Evolutionary conservation across 2,888 invertebrate genomes (phyloP).

Genomic region (Ferrisia virgata): DNA sequence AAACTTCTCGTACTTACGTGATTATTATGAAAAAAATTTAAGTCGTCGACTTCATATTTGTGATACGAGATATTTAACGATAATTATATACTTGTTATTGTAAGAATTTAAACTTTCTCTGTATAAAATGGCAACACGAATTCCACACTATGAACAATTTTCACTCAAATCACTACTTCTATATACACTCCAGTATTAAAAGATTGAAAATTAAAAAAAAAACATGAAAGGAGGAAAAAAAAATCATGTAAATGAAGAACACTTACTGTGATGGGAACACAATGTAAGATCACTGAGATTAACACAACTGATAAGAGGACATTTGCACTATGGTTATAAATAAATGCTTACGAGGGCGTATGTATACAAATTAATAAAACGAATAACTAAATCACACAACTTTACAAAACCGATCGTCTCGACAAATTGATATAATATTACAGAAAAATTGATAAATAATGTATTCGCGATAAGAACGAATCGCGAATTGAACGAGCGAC

Average conservation of each 20-base stretch:
- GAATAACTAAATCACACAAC: not conserved
- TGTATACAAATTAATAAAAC: no score
- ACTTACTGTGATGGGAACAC: not conserved
- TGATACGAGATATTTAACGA: not conserved
- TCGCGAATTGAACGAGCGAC: not conserved
- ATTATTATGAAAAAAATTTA: not conserved
- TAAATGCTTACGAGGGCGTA: no score
- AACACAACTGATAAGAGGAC: not conserved
- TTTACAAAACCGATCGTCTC: not conserved
- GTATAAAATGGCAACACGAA: constrained; percentile 26
- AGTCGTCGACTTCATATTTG: constrained; percentile 12
- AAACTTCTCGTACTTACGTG: constrained; percentile 10
- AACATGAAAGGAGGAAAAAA: no score
- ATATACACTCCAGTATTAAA: not conserved
- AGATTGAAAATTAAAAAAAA: not conserved
- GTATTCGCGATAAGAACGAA: not conserved
- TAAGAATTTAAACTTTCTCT: constrained; percentile 16
- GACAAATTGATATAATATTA: not conserved
- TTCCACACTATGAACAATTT: not conserved
- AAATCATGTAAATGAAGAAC: not conserved
- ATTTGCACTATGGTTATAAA: not conserved
- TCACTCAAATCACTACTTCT: not conserved
- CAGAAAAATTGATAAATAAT: not conserved
- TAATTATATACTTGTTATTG: not conserved
- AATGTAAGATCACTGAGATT: not conserved